Base-by-base conservation (phyloP, 2,888 invertebrate species). In the Argyra leucocephala region DNA sequence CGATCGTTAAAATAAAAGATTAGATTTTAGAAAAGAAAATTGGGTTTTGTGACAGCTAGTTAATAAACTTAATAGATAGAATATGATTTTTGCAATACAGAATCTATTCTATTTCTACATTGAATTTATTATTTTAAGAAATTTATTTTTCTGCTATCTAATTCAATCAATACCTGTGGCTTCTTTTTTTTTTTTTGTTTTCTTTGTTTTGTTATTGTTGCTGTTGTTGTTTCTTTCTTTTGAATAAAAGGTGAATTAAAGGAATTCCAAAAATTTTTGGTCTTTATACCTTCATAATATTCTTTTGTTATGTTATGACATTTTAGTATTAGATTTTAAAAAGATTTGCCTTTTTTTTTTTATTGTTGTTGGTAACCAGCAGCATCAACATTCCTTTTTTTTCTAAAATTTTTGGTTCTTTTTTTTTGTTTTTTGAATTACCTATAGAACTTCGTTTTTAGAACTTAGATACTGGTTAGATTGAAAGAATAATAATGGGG, bases 251-350 rank as follows among this genome's bases (percentile, higher is more conserved):
- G 48, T 48, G 48, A 48, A 48, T 48, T 18, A 18, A 48, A 48
- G 15, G 48, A 48, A 48, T 48, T 48, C 18, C 48, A 48, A 48
- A 48, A 48, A 48, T 48, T 9, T 48, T 48, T 48, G 48, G 48
- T 48, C 48, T 48, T 48, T 48, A 48, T 37, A 37, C 37, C 37
- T 48, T 48, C 15, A 48, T 48, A 48, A 48, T 9, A 48, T 48
- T 48, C 48, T 48, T 48, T 48, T 48, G 48, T 48, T 48, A 48
- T 48, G 48, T 48, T 48, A 48, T 48, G 48, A 48, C 48, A 48
- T 48, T 48, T 48, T 48, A 15, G 48, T 48, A 48, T 48, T 48
- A 48, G 48, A 48, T 48, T 48, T 48, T 48, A 48, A 48, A 48
- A 48, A 48, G 48, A 48, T 48, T 48, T 48, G 48, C 18, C 18